Percentiles rank a stretch among this genome's conserved stretches.
Conservation (phyloP, 2,888 invertebrate genomes). For the Stenolophus ochropezus region DNA sequence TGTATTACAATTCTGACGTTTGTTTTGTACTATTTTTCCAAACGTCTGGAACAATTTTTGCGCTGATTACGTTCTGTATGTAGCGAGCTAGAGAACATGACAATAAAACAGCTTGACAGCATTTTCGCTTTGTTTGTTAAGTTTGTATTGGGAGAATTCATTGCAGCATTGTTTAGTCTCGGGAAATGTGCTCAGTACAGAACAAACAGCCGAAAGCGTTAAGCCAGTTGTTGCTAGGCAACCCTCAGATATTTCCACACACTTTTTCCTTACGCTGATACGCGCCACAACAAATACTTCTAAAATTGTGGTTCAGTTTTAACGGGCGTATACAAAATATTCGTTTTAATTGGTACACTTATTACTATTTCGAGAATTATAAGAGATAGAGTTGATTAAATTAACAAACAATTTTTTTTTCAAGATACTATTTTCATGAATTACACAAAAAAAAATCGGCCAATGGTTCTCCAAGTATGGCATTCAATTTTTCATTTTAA, state of each 20-base stretch:
- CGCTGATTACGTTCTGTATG: not conserved
- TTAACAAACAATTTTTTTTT: no score
- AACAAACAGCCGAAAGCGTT: not conserved
- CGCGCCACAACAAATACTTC: no score
- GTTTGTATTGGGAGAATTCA: not conserved
- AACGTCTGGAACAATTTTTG: not conserved
- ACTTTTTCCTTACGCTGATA: not conserved
- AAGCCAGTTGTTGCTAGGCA: not conserved
- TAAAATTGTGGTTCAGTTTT: no score
- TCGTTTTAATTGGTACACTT: no score
- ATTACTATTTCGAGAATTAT: no score
- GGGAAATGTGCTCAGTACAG: not conserved
- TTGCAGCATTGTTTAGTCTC: not conserved
- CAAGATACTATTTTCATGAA: no score
- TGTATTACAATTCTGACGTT: not conserved
- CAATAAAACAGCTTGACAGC: not conserved
- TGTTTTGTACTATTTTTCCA: not conserved
- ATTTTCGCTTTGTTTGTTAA: not conserved
- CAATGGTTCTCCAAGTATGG: no score
- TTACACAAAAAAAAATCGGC: no score
- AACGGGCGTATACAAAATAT: no score
- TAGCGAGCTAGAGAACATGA: not conserved
- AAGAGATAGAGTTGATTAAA: no score
- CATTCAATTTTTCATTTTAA: no score
- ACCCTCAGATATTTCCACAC: not conserved